Base-by-base conservation (phyloP, 2,797 vertebrate genomes). In the Helostoma temminkii region DNA sequence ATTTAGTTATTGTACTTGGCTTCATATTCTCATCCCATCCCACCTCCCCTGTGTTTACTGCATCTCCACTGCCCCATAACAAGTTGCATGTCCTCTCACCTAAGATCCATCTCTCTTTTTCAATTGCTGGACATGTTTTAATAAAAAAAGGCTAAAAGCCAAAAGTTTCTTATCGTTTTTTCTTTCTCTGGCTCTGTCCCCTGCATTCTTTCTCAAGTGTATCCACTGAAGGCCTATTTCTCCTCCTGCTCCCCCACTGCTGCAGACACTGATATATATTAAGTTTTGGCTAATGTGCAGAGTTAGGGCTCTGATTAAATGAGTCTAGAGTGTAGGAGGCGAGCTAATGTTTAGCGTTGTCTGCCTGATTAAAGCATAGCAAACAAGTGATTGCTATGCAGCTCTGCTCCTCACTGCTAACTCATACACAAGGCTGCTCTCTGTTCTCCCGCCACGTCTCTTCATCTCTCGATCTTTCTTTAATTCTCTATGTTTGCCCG, bases 331-430 rank as follows among this genome's bases (percentile, higher is more conserved):
- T 75, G 88, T 75, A 66, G 86, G 77, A 84, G 87, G 67, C 46
- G 37, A 79, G 74, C 81, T 86, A 83, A 88, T 80, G 88, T 80
- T 90, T 83, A 78, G 83, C 74, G 81, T 82, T 74, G 83, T 89
- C 80, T 76, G 80, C 43, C 82, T 89, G 89, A 89, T 88, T 91
- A 85, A 88, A 89, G 88, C 82, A 76, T 65, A 65, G 81, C 79
- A 78, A 84, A 81, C 83, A 68, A 87, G 82, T 84, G 86, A 90
- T 92, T 92, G 88, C 87, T 92, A 92, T 92, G 87, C 90, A 86
- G 90, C 87, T 70, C 85, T 63, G 85, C 87, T 89, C 81, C 82
- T 71, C 82, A 54, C 85, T 61, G 79, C 86, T 80, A 82, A 70
- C 82, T 87, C 81, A 42, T 76, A 83, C 86, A 92, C 90, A 92